Conservation (phyloP, 2,113 vertebrate genomes). For the Rhinopomastus cyanomelas region DNA sequence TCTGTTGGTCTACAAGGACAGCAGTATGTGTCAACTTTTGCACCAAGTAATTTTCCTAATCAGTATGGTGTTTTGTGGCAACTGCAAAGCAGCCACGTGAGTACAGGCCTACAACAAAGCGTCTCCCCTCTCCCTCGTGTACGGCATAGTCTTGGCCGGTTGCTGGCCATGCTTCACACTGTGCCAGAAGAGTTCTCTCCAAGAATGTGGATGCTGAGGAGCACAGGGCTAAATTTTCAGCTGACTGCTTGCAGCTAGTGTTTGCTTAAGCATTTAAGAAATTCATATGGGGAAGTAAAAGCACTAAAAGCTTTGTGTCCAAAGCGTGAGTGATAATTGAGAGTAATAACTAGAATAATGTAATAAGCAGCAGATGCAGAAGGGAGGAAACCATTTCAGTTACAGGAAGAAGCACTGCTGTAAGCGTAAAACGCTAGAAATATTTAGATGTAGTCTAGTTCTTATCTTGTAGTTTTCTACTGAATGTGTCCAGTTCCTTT, state of each 20-base stretch:
- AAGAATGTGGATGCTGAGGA: not conserved
- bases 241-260: not conserved
- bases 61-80: conserved; percentile 24
- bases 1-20: conserved; percentile 92
- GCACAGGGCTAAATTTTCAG: not conserved
- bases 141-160: not conserved
- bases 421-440: not conserved
- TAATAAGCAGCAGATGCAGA: not conserved
- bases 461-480: not conserved
- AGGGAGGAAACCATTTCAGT: not conserved
- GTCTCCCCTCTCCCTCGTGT: not conserved
- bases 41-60: conserved; percentile 42
- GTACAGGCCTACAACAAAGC: not conserved
- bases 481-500: not conserved
- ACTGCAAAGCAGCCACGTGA: conserved; percentile 39
- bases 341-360: not conserved
- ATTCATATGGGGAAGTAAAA: not conserved
- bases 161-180: not conserved
- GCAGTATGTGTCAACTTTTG: conserved; percentile 82
- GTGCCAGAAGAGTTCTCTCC: not conserved
- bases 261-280: not conserved
- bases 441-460: not conserved
- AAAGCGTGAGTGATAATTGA: not conserved
- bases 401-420: not conserved
- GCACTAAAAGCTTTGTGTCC: not conserved